Base-by-base conservation (phyloP, 2,888 invertebrate genomes). In the Tanypteryx hageni region DNA sequence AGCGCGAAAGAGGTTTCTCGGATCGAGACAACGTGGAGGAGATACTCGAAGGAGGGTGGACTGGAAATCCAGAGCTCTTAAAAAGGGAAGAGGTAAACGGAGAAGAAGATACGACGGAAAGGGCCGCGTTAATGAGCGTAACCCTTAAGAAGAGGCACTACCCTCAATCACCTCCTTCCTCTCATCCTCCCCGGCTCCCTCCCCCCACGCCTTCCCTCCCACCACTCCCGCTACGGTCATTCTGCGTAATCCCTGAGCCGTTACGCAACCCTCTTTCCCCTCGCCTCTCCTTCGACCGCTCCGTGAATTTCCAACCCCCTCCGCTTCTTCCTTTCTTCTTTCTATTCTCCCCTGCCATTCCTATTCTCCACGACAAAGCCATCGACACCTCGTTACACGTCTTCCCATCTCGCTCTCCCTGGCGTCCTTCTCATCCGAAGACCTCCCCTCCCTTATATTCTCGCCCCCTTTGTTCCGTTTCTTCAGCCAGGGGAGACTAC, bases 191-290 rank as follows among this genome's bases (percentile, higher is more conserved):
- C 44, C 44, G 3, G 1, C 44, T 5, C 5, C 44, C 44, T 44
- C 18, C 83, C 57, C 83, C 83, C 14, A n/a, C 83, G 31, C 31
- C 83, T 44, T 83, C 83, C 44, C 18, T 16, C 13, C 64, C 64
- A 82, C 44, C 83, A 57, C 56, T 18, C 57, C n/a, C 44, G 44
- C 27, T 27, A 44, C 64, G 89, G 89, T 89, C 89, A 89, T 89
- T 89, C 27, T 44, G 56, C 44, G 89, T 89, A 89, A 89, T 89
- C 89, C 89, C 31, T 11, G 89, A 18, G 64, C 89, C 89, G 64
- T 89, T 89, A 89, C 44, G 64, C 64, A 64, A 76, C 76, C 76
- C 76, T 76, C 76, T n/a, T 10, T 64, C 14, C 9, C 64, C 64
- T 7, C 18, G 18, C 18, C 18, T n/a, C 68, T 18, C 22, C 68